A percentile compares a stretch with the other conserved stretches of the same genome.
Evolutionary conservation across 2,888 invertebrate species (phyloP).

Genomic region (Colostygia pectinataria): DNA sequence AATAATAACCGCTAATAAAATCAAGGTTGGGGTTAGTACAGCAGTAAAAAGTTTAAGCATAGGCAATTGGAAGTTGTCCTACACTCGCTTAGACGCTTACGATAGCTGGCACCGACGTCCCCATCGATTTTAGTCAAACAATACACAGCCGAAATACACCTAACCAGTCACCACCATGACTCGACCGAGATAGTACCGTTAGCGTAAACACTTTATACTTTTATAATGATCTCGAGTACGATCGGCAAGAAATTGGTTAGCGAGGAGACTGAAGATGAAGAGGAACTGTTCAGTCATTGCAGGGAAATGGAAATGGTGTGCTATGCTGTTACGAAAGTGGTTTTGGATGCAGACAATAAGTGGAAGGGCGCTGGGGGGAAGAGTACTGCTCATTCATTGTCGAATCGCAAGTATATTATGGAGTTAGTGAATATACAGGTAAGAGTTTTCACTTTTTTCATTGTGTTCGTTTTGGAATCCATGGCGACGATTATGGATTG

Average conservation of each 20-base stretch:
- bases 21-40: conserved; percentile 68
- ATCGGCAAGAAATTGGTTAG: conserved; percentile 80
- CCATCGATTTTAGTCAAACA: conserved; percentile 71
- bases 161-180: conserved; percentile 57
- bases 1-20: conserved; percentile 46
- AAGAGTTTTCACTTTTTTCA: conserved; percentile 18
- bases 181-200: conserved; percentile 52
- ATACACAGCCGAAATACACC: conserved; percentile 44
- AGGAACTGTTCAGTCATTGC: conserved; percentile 75
- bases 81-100: conserved; percentile 49
- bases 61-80: conserved; percentile 63
- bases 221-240: conserved; percentile 55
- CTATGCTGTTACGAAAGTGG: conserved; percentile 70
- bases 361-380: conserved; percentile 65
- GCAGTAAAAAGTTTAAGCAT: conserved; percentile 64
- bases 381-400: conserved; percentile 54
- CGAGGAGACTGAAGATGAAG: conserved; percentile 76
- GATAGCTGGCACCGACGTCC: conserved; percentile 67
- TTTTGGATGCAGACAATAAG: conserved; percentile 74
- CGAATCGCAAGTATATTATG: conserved; percentile 74
- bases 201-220: conserved; percentile 12
- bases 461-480: conserved; percentile 1
- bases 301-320: conserved; percentile 76
- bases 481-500: conserved; percentile 9
- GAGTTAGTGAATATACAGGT: conserved; percentile 80